Conservation (phyloP, 2,113 vertebrate genomes). For the Prinia subflava region DNA sequence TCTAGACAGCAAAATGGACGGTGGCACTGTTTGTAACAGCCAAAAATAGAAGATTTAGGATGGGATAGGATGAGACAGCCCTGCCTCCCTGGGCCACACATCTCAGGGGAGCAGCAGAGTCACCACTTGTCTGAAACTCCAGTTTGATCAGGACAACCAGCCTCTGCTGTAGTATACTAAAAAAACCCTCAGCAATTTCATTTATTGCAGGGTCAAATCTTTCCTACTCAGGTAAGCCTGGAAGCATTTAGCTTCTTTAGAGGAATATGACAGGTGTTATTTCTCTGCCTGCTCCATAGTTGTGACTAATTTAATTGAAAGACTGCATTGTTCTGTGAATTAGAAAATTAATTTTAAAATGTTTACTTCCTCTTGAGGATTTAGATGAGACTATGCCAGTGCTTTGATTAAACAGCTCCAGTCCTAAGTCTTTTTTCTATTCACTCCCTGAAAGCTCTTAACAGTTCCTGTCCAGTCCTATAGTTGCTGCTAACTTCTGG, state of each 20-base stretch:
- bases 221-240: background rate
- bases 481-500: background rate
- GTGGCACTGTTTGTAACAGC: background rate
- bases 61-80: background rate
- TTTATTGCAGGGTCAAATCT: background rate
- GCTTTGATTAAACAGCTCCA: background rate
- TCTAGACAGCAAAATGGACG: background rate
- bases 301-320: background rate
- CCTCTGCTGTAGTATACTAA: background rate
- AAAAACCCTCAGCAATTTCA: background rate
- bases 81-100: background rate
- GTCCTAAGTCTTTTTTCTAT: background rate
- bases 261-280: background rate
- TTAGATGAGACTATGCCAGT: background rate
- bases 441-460: background rate
- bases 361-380: background rate
- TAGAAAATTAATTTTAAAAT: slow-evolving; percentile 19
- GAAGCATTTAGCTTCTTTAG: background rate
- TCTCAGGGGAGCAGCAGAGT: background rate
- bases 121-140: background rate
- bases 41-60: background rate
- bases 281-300: background rate
- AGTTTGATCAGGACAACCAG: background rate
- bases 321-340: background rate
- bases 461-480: background rate